Conservation (phyloP, 2,113 vertebrate species). For the Lepus europaeus region DNA sequence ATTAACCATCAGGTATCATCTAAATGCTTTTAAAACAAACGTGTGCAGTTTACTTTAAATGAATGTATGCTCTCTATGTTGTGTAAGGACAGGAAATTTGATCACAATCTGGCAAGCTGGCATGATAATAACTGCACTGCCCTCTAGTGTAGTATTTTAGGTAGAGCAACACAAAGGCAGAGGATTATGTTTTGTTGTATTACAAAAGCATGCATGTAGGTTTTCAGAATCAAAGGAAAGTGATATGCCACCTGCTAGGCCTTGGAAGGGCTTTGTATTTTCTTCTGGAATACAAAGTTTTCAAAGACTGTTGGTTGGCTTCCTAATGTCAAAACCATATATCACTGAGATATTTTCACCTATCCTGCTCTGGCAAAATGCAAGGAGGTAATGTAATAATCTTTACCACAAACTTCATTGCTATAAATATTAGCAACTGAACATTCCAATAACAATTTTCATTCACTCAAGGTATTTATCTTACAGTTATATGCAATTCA, state of each 20-base stretch:
- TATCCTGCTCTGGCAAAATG: not conserved
- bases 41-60: slow-evolving; percentile 80
- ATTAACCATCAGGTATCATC: slow-evolving; percentile 81
- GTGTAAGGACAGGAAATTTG: slow-evolving; percentile 58
- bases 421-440: not conserved
- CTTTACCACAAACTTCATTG: not conserved
- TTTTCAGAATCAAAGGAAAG: not conserved
- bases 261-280: not conserved
- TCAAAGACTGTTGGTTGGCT: not conserved
- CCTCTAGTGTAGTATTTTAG: slow-evolving; percentile 85
- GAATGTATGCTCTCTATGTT: slow-evolving; percentile 77
- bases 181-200: not conserved
- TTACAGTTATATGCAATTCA: not conserved
- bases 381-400: not conserved
- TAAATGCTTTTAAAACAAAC: slow-evolving; percentile 84
- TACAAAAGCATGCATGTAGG: fast-evolving
- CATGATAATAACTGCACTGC: slow-evolving; percentile 87
- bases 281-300: not conserved
- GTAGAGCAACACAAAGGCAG: slow-evolving; percentile 45
- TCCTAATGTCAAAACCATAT: not conserved
- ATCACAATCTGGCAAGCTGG: not conserved
- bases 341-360: not conserved
- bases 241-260: not conserved
- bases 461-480: not conserved
- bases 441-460: not conserved